Evolutionary conservation across 2,888 invertebrate genomes (phyloP).

Genomic region (Phanerotoma sp.): DNA sequence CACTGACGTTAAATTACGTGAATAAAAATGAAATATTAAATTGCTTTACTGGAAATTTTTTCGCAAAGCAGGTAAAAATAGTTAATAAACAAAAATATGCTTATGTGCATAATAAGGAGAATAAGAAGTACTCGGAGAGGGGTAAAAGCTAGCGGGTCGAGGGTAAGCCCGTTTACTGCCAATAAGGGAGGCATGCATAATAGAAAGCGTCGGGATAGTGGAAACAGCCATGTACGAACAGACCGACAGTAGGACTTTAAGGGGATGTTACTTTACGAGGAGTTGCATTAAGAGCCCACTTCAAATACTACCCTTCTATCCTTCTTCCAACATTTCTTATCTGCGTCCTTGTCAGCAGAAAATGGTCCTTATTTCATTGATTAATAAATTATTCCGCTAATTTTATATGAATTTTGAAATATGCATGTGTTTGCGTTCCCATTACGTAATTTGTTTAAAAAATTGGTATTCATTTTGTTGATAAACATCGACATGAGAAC

Average conservation of each 20-base stretch:
- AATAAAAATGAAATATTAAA: no score
- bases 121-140: slow-evolving; percentile 6
- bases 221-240: slow-evolving; percentile 33
- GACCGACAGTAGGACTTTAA: slow-evolving; percentile 46
- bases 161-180: slow-evolving; percentile 52
- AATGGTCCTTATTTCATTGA: neutral
- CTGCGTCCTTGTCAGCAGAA: slow-evolving; percentile 11
- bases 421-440: no score
- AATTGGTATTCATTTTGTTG: no score
- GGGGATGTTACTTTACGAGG: slow-evolving; percentile 49
- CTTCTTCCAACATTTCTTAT: slow-evolving; percentile 21
- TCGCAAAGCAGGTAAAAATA: slow-evolving; percentile 50
- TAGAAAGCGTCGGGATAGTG: slow-evolving; percentile 44
- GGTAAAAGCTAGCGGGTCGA: slow-evolving; percentile 20
- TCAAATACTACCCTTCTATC: neutral
- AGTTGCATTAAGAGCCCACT: slow-evolving; percentile 43
- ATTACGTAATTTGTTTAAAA: no score
- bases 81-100: slow-evolving; percentile 51
- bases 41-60: slow-evolving; percentile 33
- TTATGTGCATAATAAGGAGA: slow-evolving; percentile 46
- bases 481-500: no score
- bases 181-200: slow-evolving; percentile 55
- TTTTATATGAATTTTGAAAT: no score
- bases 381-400: neutral
- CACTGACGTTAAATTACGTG: neutral